A percentile compares a stretch with the other conserved stretches of the same genome.
phyloP scores from a whole-genome alignment of 2,113 vertebrate genomes.

The Nestor notabilis region DNA sequence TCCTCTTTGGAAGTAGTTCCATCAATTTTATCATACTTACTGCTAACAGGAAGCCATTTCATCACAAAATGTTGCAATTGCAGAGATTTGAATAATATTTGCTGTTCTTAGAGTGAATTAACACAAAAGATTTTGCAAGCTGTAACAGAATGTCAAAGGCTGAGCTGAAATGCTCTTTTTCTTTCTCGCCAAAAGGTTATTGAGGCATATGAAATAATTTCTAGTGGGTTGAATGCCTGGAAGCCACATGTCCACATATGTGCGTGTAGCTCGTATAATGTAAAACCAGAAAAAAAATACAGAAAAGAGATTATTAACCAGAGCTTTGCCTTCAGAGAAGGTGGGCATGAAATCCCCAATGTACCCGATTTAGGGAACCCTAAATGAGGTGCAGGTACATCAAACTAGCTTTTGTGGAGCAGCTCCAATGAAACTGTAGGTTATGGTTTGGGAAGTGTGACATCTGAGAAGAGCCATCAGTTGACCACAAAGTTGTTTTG shows the following conservation, averaged over 20 bases:
- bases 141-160: background rate
- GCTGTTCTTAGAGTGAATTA: background rate
- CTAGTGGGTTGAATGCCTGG: background rate
- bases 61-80: background rate
- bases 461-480: background rate
- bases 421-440: background rate
- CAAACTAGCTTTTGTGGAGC: background rate
- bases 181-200: background rate
- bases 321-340: background rate
- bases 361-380: background rate
- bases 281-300: background rate
- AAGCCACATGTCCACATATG: accelerated
- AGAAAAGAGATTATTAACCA: background rate
- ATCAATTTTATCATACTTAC: background rate
- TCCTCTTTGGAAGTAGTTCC: background rate
- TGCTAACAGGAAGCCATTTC: background rate
- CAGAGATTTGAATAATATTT: background rate
- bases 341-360: accelerated
- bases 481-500: background rate
- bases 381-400: background rate
- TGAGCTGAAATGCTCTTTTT: background rate
- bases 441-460: background rate
- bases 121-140: background rate
- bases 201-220: background rate
- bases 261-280: accelerated